Evolutionary conservation across 35 echinoderm and acorn worm genomes (phyloP), one percentile per base, ranked within the genome.

Genomic region (Apostichopus parvimensis): DNA sequence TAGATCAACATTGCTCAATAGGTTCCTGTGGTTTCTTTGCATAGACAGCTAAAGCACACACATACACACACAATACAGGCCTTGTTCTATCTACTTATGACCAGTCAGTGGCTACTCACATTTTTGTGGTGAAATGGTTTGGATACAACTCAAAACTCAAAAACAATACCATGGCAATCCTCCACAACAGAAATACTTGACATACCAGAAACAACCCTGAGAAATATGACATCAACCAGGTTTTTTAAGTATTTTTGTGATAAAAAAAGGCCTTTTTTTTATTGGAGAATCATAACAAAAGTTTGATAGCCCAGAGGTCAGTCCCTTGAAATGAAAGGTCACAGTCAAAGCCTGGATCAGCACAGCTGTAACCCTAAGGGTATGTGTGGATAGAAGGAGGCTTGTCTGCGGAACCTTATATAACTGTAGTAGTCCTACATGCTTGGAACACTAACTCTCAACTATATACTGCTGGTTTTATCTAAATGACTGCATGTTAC

Each of bases 201-300:
- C 57, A 84, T 84, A 58, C 81, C 81, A n/a, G 11, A 56, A 84
- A 84, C 21, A 14, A 75, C 71, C 54, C 81, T 55, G 81, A 84
- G 81, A 55, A 59, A 84, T 84, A 5, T 84, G 81, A 84, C 81
- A 84, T 84, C 58, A 84, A 60, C 54, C 55, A 84, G 56, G 9
- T 60, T 84, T 60, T n/a, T 45, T 4, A 45, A 45, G 34, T 45
- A 4, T 45, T 45, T 45, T 45, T 45, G 34, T 45, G 34, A 45
- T 45, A 58, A 58, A 58, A 22, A 84, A 62, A 84, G 58, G 10
- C 81, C n/a, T 54, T 6, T 75, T 45, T 45, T 84, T 58, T 83
- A 83, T 83, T 83, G 57, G 78, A 84, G 17, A 58, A 84, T 24
- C 54, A 84, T 59, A 57, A 84, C 81, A 84, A 84, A 84, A 59